phyloP scores from a whole-genome alignment of 2,888 invertebrate species.

The Plebejus anna region DNA sequence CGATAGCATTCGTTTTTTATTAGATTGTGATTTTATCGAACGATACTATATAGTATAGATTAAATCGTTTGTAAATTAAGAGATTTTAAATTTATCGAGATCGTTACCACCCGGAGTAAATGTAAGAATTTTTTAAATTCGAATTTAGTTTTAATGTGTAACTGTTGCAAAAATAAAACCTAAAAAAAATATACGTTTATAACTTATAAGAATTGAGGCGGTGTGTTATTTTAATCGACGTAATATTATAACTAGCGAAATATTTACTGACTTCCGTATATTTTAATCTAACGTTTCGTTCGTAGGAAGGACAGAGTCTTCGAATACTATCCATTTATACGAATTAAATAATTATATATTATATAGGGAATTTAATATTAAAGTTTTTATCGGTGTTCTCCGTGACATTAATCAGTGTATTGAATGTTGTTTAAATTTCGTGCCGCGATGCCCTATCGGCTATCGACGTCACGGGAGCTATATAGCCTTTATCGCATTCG shows the following conservation, averaged over 20 bases:
- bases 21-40: slow-evolving; percentile 69
- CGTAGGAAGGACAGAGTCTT: slow-evolving; percentile 64
- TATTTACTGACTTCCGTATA: slow-evolving; percentile 63
- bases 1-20: slow-evolving; percentile 56
- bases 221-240: slow-evolving; percentile 61
- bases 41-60: slow-evolving; percentile 66
- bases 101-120: slow-evolving; percentile 75
- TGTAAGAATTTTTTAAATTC: slow-evolving; percentile 54
- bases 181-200: slow-evolving; percentile 45
- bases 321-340: slow-evolving; percentile 57
- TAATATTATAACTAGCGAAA: slow-evolving; percentile 53
- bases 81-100: slow-evolving; percentile 71
- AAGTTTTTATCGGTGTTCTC: slow-evolving; percentile 64
- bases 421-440: slow-evolving; percentile 57
- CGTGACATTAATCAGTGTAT: slow-evolving; percentile 58
- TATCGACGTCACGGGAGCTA: slow-evolving; percentile 49
- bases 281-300: slow-evolving; percentile 58
- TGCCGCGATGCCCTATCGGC: slow-evolving; percentile 52
- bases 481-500: slow-evolving; percentile 56
- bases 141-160: slow-evolving; percentile 50
- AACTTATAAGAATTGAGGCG: slow-evolving; percentile 53
- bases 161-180: slow-evolving; percentile 54
- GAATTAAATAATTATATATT: slow-evolving; percentile 51
- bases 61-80: slow-evolving; percentile 73
- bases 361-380: slow-evolving; percentile 48